Conservation (phyloP, 2,113 vertebrate species). For the Noctilio leporinus region DNA sequence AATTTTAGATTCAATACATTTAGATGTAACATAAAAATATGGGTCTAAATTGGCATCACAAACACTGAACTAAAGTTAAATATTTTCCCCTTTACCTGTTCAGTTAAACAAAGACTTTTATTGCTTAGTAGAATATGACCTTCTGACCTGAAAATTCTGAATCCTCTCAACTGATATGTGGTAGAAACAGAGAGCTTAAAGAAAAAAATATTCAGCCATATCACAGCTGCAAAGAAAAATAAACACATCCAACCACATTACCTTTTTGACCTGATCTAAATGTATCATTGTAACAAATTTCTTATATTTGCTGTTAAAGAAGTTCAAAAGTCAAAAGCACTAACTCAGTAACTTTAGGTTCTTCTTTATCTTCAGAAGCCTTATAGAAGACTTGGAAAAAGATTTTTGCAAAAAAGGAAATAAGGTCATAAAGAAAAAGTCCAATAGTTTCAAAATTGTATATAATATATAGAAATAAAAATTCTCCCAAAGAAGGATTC, state of each 20-base stretch:
- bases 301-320: background rate
- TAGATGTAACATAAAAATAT: background rate
- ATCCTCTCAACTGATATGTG: background rate
- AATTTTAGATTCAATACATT: slow-evolving; percentile 5
- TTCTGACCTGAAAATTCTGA: slow-evolving; percentile 18
- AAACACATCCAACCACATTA: background rate
- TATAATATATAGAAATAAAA: slow-evolving; percentile 25
- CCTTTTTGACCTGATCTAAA: slow-evolving; percentile 40
- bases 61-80: background rate
- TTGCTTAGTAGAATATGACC: background rate
- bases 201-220: slow-evolving; percentile 21
- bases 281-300: background rate
- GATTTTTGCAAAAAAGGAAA: slow-evolving; percentile 27
- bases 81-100: background rate
- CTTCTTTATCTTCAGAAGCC: slow-evolving; percentile 24
- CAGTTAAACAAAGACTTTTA: background rate
- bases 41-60: background rate
- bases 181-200: slow-evolving; percentile 31
- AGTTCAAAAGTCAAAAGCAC: slow-evolving; percentile 19
- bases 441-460: background rate
- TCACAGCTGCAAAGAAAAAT: slow-evolving; percentile 27
- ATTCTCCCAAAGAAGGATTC: background rate
- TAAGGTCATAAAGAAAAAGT: background rate
- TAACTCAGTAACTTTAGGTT: background rate
- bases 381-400: slow-evolving; percentile 8